Base-by-base conservation (phyloP, 1,140 invertebrate genomes). In the Drosophila quadrilineata region DNA sequence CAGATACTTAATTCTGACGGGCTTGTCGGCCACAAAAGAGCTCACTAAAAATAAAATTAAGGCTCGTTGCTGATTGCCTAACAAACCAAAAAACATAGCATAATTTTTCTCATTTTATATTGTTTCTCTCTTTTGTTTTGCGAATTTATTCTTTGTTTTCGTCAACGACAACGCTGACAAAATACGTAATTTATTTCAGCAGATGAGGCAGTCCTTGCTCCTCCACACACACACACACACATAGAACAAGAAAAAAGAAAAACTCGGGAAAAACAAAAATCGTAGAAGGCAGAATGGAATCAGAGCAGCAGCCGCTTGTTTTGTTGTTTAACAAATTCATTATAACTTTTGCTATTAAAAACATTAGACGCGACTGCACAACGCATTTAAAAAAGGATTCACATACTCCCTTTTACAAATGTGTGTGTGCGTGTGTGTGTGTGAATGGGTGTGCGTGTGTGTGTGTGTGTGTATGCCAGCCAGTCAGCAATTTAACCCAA, bases 341-440 rank as follows among this genome's bases (percentile, higher is more conserved):
- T 85, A 85, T 85, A 85, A 79, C 79, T 85, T 85, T 85, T 74
- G 80, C 75, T 85, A 85, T 85, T 85, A 85, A 85, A 85, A 85
- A 79, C 79, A 85, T 85, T 85, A 85, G 79, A 65, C 76, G 71
- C 74, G 43, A 77, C 74, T 73, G 73, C 52, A 70, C 54, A n/a
- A 70, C 64, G 63, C 68, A 84, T 65, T 56, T 46, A 54, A 54
- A 67, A 60, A 67, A 46, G 58, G 59, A 68, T 31, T 31, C 14
- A 12, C 0, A 35, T 10, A 33, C 28, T 10, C 29, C 3, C 36
- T 8, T 26, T 14, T 21, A 56, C 53, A 45, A 16, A 43, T 60
- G 36, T 28, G 22, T 21, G 8, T 9, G n/a, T 17, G 9, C 29
- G 10, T 17, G n/a, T 41, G n/a, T 12, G 29, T 28, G 28, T 6